Evolutionary conservation across 2,113 vertebrate genomes (phyloP).

Genomic region (Apus apus): DNA sequence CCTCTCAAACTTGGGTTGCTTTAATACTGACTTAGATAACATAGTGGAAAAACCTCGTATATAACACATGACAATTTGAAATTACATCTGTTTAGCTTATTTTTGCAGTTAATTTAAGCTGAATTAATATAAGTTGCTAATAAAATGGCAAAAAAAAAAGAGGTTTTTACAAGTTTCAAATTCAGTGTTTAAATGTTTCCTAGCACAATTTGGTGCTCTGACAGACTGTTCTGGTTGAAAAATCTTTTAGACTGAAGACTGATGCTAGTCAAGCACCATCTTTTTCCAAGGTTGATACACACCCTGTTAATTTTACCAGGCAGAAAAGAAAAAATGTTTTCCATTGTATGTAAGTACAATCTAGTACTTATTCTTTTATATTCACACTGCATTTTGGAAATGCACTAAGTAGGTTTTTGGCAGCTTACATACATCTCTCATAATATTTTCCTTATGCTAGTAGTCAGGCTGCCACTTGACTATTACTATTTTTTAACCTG

Average conservation of each 20-base stretch:
- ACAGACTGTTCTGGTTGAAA: background rate
- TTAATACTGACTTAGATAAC: background rate
- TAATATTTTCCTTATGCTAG: background rate
- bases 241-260: background rate
- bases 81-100: background rate
- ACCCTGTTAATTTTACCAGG: background rate
- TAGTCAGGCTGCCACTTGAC: background rate
- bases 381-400: background rate
- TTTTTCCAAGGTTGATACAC: background rate
- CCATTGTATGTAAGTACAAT: background rate
- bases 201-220: background rate
- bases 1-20: accelerated
- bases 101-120: background rate
- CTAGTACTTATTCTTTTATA: background rate
- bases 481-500: background rate
- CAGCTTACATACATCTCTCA: background rate
- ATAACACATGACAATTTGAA: background rate
- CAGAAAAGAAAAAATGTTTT: background rate
- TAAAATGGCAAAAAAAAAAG: background rate
- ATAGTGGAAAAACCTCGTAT: background rate
- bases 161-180: background rate
- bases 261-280: background rate
- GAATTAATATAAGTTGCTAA: background rate
- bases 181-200: background rate
- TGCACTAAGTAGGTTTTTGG: background rate